These are phyloP conservation scores for Aphyosemion australe DNA, from an alignment of 2,113 vertebrate species.

Conservation along the genomic window DNA sequence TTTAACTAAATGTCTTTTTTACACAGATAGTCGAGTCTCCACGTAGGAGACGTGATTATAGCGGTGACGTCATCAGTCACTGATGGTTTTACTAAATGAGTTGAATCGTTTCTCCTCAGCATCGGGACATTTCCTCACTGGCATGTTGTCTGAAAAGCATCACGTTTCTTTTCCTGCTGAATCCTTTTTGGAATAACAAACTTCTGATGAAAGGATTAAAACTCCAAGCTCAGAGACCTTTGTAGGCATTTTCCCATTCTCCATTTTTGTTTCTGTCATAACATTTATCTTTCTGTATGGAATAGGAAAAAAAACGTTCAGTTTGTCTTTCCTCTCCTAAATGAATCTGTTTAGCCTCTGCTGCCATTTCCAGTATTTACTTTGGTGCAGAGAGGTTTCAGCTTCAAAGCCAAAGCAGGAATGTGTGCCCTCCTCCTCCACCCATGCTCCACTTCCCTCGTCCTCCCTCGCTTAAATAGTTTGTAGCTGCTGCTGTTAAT, in stretches of 20 bases:
- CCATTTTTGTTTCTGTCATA: slow-evolving; percentile 38
- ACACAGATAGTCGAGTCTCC: no score
- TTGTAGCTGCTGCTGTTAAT: slow-evolving; percentile 56
- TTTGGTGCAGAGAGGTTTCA: slow-evolving; percentile 55
- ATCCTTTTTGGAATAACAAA: slow-evolving; percentile 20
- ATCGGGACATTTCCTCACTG: slow-evolving; percentile 15
- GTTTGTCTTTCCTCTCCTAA: slow-evolving; percentile 10
- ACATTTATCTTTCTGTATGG: slow-evolving; percentile 36
- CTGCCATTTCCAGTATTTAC: slow-evolving; percentile 58
- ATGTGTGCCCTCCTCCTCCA: slow-evolving; percentile 54
- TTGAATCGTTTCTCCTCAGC: neutral
- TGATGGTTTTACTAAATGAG: no score
- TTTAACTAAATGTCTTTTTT: no score
- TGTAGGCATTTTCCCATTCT: slow-evolving; percentile 5
- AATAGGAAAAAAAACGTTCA: slow-evolving; percentile 31
- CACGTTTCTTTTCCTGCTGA: slow-evolving; percentile 12
- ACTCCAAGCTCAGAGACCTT: slow-evolving; percentile 16
- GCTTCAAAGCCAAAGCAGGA: slow-evolving; percentile 70
- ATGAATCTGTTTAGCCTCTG: slow-evolving; percentile 46
- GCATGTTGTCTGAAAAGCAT: slow-evolving; percentile 18
- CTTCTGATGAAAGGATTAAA: slow-evolving; percentile 16
- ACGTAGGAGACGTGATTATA: no score
- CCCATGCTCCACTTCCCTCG: slow-evolving; percentile 61
- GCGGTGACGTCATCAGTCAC: no score
- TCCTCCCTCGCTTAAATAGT: slow-evolving; percentile 59